Evolutionary conservation across 2,797 vertebrate genomes (phyloP), one percentile per base, ranked within the genome.

Genomic region (Hyperoplus immaculatus): DNA sequence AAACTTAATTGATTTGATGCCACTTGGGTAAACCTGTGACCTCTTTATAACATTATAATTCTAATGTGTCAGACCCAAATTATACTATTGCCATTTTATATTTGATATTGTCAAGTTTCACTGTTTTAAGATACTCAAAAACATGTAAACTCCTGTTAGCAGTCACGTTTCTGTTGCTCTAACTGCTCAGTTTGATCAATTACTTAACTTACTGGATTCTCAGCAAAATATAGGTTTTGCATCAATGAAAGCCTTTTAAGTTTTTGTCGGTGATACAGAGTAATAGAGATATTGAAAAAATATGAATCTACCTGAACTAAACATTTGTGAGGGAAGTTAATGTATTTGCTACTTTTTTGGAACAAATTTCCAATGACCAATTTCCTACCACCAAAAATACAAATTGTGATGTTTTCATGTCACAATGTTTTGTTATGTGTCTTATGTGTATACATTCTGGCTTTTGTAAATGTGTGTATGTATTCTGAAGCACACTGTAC

Each of bases 391-490:
- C 11, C 59, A 57, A 53, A 50, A 72, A 72, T 47, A 67, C 18
- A 51, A 42, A 43, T 71, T 82, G 75, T 86, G 65, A 75, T 84
- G 15, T 78, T 84, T 84, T 82, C 58, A 6, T 86, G 57, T 89
- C 79, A 75, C 66, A 64, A 47, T 56, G 50, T 78, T 57, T 83
- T 77, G 68, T 87, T 83, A 75, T 53, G 64, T 36, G 10, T 81
- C 29, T 69, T 38, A 62, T 59, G 8, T 82, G 66, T 70, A 38
- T 29, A 66, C 51, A 69, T 47, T 70, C 16, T 58, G 64, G 56
- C 61, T 81, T 92, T 90, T 92, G 39, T 72, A 84, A 80, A 77
- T 73, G 69, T 76, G 83, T 85, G 15, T 74, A 80, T 79, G 75
- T 79, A 43, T 81, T 77, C 64, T 42, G 65, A 88, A 76, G 59